These are phyloP conservation scores for Siniperca knerii DNA, from an alignment of 2,113 vertebrate species.

Conservation along the genomic window DNA sequence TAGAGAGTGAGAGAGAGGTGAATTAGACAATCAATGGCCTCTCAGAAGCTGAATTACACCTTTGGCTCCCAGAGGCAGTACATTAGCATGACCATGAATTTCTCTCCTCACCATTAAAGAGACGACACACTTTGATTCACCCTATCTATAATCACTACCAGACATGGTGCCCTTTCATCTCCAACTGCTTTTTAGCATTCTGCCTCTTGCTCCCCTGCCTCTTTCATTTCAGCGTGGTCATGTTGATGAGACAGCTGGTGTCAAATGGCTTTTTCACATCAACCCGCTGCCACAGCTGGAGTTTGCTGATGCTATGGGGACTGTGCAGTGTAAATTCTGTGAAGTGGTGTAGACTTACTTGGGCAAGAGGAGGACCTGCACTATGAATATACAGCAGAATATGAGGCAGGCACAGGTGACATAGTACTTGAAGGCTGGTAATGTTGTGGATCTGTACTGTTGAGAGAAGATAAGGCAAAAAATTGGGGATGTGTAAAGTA, in stretches of 20 bases:
- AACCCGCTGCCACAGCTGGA: slow-evolving; percentile 54
- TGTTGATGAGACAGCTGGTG: slow-evolving; percentile 67
- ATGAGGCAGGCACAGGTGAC: slow-evolving; percentile 97
- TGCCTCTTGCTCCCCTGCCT: slow-evolving; percentile 42
- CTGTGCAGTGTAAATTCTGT: neutral
- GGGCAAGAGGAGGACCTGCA: slow-evolving; percentile 94
- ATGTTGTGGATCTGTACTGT: slow-evolving; percentile 94
- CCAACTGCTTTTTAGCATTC: slow-evolving; percentile 55
- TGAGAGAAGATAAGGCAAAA: slow-evolving; percentile 42
- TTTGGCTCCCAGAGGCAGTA: slow-evolving; percentile 61
- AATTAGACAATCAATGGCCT: slow-evolving; percentile 69
- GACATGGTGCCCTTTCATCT: slow-evolving; percentile 65
- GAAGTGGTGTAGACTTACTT: slow-evolving; percentile 88
- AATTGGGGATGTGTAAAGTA: neutral
- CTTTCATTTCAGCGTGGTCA: slow-evolving; percentile 40
- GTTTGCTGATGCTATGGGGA: slow-evolving; percentile 12
- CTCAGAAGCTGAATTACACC: slow-evolving; percentile 65
- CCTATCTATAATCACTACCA: slow-evolving; percentile 70
- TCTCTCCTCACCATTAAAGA: slow-evolving; percentile 52
- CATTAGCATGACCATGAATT: slow-evolving; percentile 67
- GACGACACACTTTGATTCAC: slow-evolving; percentile 64
- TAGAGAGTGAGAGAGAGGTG: slow-evolving; percentile 19
- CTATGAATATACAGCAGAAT: slow-evolving; percentile 96
- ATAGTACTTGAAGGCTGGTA: slow-evolving; percentile 98
- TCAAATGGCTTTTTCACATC: slow-evolving; percentile 65